Evolutionary conservation across 1,140 invertebrate genomes (phyloP), one percentile per base, ranked within the genome.

Genomic region (Drosophila azteca): DNA sequence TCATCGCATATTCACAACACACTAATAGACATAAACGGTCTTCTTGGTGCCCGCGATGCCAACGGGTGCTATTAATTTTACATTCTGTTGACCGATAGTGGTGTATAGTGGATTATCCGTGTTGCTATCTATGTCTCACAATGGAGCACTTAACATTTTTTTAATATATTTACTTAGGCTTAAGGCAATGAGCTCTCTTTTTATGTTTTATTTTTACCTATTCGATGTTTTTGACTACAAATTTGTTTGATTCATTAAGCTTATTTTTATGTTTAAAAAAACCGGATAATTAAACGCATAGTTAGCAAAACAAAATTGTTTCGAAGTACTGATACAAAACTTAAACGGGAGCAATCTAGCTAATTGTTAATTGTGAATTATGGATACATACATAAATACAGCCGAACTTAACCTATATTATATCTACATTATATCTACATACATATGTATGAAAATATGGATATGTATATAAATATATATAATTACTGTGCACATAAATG

Each of bases 191-290:
- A 48, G 49, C 29, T 41, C 26, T 29, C 43, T 26, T n/a, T 54
- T 59, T 59, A 35, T 24, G 41, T 74, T 72, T 43, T 26, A 5
- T 26, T 3, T 26, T 26, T 5, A 26, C 24, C 24, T 26, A 26
- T 26, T 26, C 24, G 24, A 26, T 26, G 24, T 26, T 5, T 26
- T 5, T 50, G 73, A 45, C 55, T 68, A 15, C 58, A 77, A 55
- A 48, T 0, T 0, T 26, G 24, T 26, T 26, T 26, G 0, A 26
- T 82, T 72, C 59, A 74, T 63, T 74, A 59, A 67, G 55, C 68
- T 63, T 63, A 74, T 71, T 73, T 77, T 63, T 35, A 80, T 77
- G 72, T 80, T 80, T 77, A 62, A 64, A 49, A 44, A 55, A 39
- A 41, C 31, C 1, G 17, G 17, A 20, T 20, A 20, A 20, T 20